A percentile compares a stretch with the other conserved stretches of the same genome.
These are phyloP conservation scores for Drosophila sp. DNA, from an alignment of 1,140 invertebrate species.

Conservation along the genomic window DNA sequence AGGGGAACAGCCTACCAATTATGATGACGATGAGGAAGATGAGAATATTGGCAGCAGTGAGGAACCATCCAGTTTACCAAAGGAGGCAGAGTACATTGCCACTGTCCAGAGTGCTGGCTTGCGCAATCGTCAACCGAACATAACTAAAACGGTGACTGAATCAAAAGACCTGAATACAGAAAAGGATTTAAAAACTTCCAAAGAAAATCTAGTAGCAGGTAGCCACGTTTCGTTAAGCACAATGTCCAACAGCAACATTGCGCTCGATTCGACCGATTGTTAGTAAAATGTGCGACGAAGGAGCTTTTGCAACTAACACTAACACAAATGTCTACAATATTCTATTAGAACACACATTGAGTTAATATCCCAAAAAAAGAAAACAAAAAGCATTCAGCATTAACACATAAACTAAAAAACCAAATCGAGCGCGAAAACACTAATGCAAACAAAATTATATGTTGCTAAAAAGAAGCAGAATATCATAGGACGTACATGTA, in stretches of 20 bases:
- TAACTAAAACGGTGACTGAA: constrained; percentile 23
- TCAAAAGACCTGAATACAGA: background rate
- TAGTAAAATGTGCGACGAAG: constrained; percentile 16
- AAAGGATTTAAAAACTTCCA: background rate
- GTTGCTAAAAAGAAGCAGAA: background rate
- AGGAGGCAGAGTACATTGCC: background rate
- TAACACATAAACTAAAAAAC: constrained; percentile 1
- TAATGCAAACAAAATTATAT: constrained; percentile 4
- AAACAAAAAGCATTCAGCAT: background rate
- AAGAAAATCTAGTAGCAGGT: background rate
- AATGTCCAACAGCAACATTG: constrained; percentile 22
- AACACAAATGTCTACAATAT: background rate
- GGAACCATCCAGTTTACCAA: constrained; percentile 3
- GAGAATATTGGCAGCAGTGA: constrained; percentile 65
- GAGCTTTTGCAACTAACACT: background rate
- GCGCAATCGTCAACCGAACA: constrained; percentile 18
- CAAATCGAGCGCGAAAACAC: background rate
- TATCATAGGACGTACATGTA: background rate
- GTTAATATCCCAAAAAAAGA: background rate
- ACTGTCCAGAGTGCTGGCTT: background rate
- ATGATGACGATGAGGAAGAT: constrained; percentile 91
- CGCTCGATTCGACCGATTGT: constrained; percentile 34
- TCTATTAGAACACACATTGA: constrained; percentile 1
- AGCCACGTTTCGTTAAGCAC: constrained; percentile 9
- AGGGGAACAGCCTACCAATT: constrained; percentile 94